Conservation (phyloP, 2,113 vertebrate genomes). For the Taurulus bubalis region DNA sequence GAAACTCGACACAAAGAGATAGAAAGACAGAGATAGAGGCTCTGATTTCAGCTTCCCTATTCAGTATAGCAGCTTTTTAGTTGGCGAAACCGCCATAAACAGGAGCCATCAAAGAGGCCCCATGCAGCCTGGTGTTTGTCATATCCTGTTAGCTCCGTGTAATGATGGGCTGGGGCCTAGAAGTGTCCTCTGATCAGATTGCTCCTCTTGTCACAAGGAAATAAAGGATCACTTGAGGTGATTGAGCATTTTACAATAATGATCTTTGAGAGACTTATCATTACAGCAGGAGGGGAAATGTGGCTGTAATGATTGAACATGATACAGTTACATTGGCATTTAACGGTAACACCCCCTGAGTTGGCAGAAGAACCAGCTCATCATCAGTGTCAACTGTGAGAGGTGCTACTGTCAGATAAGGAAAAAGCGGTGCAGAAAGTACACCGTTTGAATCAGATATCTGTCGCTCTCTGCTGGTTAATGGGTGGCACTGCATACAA, state of each 20-base stretch:
- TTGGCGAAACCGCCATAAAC: slow-evolving; percentile 41
- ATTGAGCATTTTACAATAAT: slow-evolving; percentile 53
- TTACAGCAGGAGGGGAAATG: slow-evolving; percentile 16
- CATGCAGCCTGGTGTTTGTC: slow-evolving; percentile 37
- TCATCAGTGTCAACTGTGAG: neutral
- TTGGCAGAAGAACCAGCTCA: slow-evolving; percentile 6
- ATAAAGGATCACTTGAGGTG: slow-evolving; percentile 59
- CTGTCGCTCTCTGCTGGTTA: slow-evolving; percentile 67
- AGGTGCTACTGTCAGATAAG: neutral
- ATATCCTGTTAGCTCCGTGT: slow-evolving; percentile 36
- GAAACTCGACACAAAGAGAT: slow-evolving; percentile 49
- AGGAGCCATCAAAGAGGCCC: slow-evolving; percentile 49
- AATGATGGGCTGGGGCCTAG: slow-evolving; percentile 37
- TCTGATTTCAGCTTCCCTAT: slow-evolving; percentile 48
- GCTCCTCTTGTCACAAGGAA: slow-evolving; percentile 52
- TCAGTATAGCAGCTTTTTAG: slow-evolving; percentile 29
- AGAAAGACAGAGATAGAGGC: slow-evolving; percentile 21
- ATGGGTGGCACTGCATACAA: slow-evolving; percentile 28
- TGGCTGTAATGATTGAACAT: slow-evolving; percentile 15
- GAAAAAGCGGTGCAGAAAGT: neutral
- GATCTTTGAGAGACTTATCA: slow-evolving; percentile 32
- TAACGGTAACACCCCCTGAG: neutral
- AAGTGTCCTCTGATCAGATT: slow-evolving; percentile 61
- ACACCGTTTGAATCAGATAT: slow-evolving; percentile 26
- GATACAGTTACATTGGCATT: slow-evolving; percentile 1